Base-by-base conservation (phyloP, 2,888 invertebrate species). In the Furcula furcula region DNA sequence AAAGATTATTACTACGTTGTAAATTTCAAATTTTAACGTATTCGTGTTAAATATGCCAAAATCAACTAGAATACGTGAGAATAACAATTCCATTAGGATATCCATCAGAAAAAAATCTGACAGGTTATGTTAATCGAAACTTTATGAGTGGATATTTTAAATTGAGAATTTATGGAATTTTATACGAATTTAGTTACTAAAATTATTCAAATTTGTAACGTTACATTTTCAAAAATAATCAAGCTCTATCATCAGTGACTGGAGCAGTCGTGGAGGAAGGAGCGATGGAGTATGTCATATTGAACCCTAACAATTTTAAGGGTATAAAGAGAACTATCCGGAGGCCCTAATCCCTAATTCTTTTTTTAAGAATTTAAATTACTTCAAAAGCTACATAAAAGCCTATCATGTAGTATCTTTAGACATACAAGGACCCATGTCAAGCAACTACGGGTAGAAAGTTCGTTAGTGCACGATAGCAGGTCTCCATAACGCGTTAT, bases 401-500 rank as follows among this genome's bases (percentile, higher is more conserved):
- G 12, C 12, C 6, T 2, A 23, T 5, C 23, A 12, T 23, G 11
- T 23, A 16, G 19, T 29, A 25, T 14, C 19, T 15, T 29, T 14
- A 16, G 11, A 14, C 18, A 14, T 21, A 13, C 14, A 36, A 29
- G 11, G 18, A 15, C 26, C 12, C 7, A 26, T 18, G 18, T 28
- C 14, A 31, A 20, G 36, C 34, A 27, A 36, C 43, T 55, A 46
- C 55, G 30, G 47, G 56, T 71, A 66, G 75, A 80, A 81, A 79
- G 79, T 82, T 78, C 62, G 78, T 80, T 76, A 79, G 70, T 65
- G 67, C 49, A 55, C 49, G 76, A 82, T 82, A 83, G 77, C 75
- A 70, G 65, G 73, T 68, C 71, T 7, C 74, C 80, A 81, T 85
- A 83, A 81, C 82, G 75, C 68, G 74, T 83, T 85, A 87, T 86